phyloP scores from a whole-genome alignment of 2,888 invertebrate species.

The Urechis unicinctus region DNA sequence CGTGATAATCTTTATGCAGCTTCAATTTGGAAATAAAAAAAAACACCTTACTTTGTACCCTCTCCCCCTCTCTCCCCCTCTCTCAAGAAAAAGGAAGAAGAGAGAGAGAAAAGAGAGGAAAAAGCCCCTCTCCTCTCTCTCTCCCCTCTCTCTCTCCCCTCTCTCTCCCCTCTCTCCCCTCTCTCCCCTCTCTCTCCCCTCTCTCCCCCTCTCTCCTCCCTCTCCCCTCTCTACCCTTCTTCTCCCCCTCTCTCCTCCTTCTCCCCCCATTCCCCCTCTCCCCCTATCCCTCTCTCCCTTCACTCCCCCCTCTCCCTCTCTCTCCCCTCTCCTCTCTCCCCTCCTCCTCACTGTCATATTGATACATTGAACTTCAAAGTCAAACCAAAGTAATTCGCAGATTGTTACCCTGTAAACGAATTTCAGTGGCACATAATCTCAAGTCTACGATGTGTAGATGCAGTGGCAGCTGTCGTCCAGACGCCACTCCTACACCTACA shows the following conservation, averaged over 20 bases:
- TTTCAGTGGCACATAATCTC: too few relatives aligned
- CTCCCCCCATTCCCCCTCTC: not conserved
- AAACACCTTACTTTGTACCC: slow-evolving; percentile 11
- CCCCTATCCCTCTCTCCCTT: not conserved
- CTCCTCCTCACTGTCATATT: too few relatives aligned
- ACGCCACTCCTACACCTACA: too few relatives aligned
- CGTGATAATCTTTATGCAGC: too few relatives aligned
- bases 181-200: slow-evolving; percentile 5
- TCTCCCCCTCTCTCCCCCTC: slow-evolving; percentile 10
- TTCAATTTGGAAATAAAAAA: too few relatives aligned
- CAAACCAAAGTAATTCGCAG: too few relatives aligned
- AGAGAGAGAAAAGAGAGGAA: too few relatives aligned
- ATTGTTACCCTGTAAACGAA: too few relatives aligned
- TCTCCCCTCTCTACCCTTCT: slow-evolving; percentile 1
- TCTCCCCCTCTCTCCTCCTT: not conserved
- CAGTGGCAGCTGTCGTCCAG: too few relatives aligned
- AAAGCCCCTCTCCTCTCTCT: slow-evolving; percentile 12
- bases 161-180: slow-evolving; percentile 1
- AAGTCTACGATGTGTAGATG: too few relatives aligned
- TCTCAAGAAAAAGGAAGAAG: too few relatives aligned
- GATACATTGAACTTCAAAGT: too few relatives aligned
- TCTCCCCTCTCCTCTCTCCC: slow-evolving; percentile 4
- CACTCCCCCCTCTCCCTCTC: not conserved
- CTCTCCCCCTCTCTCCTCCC: not conserved
- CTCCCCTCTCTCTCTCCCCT: slow-evolving; percentile 6